Percentiles rank a stretch among this genome's conserved stretches.
Conservation (phyloP, 2,797 vertebrate genomes). For the Acanthurus lineatus region DNA sequence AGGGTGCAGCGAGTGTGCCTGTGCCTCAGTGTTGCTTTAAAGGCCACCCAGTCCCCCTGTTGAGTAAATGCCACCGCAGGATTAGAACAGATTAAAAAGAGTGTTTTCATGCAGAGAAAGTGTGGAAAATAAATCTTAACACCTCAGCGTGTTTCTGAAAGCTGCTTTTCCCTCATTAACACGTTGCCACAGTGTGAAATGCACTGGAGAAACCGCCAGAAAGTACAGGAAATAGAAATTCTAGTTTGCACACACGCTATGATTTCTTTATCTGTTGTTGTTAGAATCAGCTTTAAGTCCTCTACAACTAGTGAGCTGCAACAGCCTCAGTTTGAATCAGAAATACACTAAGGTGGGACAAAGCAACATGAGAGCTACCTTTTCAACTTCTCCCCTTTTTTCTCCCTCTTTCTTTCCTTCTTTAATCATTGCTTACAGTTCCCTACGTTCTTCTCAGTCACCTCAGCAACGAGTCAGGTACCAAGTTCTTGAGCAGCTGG, state of each 20-base stretch:
- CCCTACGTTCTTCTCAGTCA: slow-evolving; percentile 93
- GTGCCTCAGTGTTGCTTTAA: slow-evolving; percentile 59
- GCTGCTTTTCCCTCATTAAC: slow-evolving; percentile 74
- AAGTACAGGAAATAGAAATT: slow-evolving; percentile 17
- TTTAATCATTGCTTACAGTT: slow-evolving; percentile 80
- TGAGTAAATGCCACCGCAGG: slow-evolving; percentile 79
- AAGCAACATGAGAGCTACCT: slow-evolving; percentile 41
- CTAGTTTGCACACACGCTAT: slow-evolving; percentile 24
- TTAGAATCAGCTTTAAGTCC: not conserved
- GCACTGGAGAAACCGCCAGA: slow-evolving; percentile 21
- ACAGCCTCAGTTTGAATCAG: slow-evolving; percentile 22
- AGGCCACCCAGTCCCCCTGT: slow-evolving; percentile 67
- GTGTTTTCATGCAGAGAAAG: slow-evolving; percentile 68
- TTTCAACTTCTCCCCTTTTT: slow-evolving; percentile 68
- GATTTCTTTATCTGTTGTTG: slow-evolving; percentile 32
- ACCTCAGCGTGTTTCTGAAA: slow-evolving; percentile 75
- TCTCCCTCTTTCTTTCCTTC: slow-evolving; percentile 72
- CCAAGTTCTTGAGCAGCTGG: slow-evolving; percentile 67
- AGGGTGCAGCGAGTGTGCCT: slow-evolving; percentile 43
- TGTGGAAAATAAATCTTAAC: slow-evolving; percentile 70
- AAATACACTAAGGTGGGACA: slow-evolving; percentile 20
- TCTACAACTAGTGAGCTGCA: not conserved
- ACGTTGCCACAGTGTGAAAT: slow-evolving; percentile 54
- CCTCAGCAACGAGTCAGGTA: slow-evolving; percentile 99
- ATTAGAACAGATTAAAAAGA: slow-evolving; percentile 79